Conservation (phyloP, 1,140 invertebrate species). For the Globodera ellingtonae region DNA sequence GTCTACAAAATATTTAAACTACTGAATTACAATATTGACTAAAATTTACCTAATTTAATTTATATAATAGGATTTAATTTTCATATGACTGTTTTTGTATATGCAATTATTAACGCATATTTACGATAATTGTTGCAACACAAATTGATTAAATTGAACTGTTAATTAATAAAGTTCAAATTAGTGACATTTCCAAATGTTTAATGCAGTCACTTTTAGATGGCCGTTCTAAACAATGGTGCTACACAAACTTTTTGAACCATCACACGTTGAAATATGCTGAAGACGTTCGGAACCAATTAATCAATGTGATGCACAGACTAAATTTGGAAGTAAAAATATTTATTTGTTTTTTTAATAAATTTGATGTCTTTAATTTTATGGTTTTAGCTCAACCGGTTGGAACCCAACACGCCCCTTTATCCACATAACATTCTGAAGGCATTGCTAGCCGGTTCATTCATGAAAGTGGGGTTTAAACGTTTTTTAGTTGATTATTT, state of each 20-base stretch:
- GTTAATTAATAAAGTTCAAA: neutral
- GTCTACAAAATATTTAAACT: too few relatives aligned
- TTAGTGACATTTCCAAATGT: too few relatives aligned
- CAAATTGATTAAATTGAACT: neutral
- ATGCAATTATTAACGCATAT: conserved; percentile 87
- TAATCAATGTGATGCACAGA: conserved; percentile 77
- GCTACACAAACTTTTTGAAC: conserved; percentile 84
- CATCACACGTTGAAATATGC: conserved; percentile 85
- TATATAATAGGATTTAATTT: neutral
- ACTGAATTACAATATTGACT: neutral
- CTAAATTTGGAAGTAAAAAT: conserved; percentile 83
- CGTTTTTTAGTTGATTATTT: neutral
- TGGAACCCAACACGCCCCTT: conserved; percentile 75
- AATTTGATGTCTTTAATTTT: conserved; percentile 68
- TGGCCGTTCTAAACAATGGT: neutral
- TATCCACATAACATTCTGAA: conserved; percentile 99
- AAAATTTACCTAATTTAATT: neutral
- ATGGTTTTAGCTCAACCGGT: conserved; percentile 79
- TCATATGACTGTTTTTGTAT: too few relatives aligned
- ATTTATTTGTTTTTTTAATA: conserved; percentile 76
- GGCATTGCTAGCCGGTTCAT: conserved; percentile 94
- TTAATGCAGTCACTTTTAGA: neutral
- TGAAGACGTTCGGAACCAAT: conserved; percentile 78
- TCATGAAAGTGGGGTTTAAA: conserved; percentile 84
- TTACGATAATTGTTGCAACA: conserved; percentile 2